phyloP scores from a whole-genome alignment of 37 sponge, comb jelly and placozoan species.

The Ianthella basta region DNA sequence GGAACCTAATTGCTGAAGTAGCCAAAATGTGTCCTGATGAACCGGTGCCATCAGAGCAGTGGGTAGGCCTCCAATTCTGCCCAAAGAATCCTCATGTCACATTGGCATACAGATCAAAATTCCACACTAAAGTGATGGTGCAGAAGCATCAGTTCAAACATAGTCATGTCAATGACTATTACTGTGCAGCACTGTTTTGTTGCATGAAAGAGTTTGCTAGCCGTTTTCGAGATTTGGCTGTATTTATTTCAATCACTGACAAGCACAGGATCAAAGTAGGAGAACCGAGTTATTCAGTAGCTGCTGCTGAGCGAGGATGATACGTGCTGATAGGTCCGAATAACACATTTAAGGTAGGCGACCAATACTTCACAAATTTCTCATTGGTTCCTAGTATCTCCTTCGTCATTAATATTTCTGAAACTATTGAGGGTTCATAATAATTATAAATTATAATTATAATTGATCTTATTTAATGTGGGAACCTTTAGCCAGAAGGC shows the following conservation, averaged over 20 bases:
- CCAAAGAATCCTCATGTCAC: no score
- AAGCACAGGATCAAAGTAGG: conserved; percentile 74
- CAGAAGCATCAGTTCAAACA: conserved; percentile 36
- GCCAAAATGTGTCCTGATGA: no score
- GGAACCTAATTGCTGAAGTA: no score
- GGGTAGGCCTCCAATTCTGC: no score
- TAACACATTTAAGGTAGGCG: conserved; percentile 52
- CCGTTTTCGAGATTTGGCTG: not conserved
- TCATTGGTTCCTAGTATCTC: conserved; percentile 44
- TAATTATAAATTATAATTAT: no score
- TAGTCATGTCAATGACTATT: conserved; percentile 43
- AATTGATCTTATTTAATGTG: no score
- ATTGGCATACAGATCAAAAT: no score
- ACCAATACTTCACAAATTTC: conserved; percentile 65
- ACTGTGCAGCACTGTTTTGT: conserved; percentile 46
- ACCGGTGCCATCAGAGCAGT: no score
- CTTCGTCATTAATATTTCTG: conserved; percentile 45
- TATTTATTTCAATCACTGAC: conserved; percentile 38
- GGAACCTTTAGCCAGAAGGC: no score
- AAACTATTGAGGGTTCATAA: conserved; percentile 39
- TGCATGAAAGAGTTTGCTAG: conserved; percentile 49
- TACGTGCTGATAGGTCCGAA: conserved; percentile 34
- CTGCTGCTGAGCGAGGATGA: conserved; percentile 59
- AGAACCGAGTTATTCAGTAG: conserved; percentile 64
- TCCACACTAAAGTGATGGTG: no score